Conservation (phyloP, 2,797 vertebrate species). For the Leuciscus waleckii region DNA sequence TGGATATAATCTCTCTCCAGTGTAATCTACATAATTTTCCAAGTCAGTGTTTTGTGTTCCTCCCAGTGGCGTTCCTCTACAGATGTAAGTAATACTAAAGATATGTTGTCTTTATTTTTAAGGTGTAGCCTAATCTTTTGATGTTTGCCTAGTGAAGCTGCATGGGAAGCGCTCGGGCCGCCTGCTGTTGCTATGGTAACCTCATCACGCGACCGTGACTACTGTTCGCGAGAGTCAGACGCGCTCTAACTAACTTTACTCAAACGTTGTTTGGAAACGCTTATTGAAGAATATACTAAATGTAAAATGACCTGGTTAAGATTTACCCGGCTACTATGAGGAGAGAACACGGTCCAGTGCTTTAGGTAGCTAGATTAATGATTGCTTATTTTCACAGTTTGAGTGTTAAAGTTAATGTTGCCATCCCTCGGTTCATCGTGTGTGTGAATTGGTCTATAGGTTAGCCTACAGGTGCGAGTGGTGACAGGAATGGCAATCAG, state of each 20-base stretch:
- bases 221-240: neutral
- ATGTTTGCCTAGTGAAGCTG: neutral
- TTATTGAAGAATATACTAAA: neutral
- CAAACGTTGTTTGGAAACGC: neutral
- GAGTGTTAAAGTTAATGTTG: neutral
- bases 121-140: neutral
- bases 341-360: neutral
- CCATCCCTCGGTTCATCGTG: neutral
- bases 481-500: neutral
- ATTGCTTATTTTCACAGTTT: slow-evolving; percentile 24
- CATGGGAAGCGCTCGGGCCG: neutral
- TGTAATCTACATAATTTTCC: neutral
- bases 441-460: neutral
- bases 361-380: neutral
- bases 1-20: neutral
- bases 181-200: neutral
- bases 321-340: neutral
- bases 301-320: neutral
- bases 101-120: neutral
- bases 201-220: neutral
- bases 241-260: neutral
- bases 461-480: slow-evolving; percentile 3
- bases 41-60: neutral
- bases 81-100: neutral
- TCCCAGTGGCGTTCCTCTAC: neutral